Evolutionary conservation across 2,113 vertebrate genomes (phyloP).

Genomic region (Rhinoptilus africanus): DNA sequence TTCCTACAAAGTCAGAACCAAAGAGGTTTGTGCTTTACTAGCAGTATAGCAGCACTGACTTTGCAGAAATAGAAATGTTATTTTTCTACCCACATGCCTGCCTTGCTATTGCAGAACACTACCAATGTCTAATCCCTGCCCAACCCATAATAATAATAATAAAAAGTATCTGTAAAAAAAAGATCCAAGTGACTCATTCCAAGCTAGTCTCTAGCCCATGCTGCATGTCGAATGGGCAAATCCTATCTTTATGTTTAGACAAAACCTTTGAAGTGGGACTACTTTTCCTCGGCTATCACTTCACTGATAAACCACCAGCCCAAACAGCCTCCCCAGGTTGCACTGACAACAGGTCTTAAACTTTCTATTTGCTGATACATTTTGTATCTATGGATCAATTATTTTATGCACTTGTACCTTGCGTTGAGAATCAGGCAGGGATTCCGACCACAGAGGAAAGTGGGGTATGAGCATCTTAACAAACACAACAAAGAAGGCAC

Average conservation of each 20-base stretch:
- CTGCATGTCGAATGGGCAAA: neutral
- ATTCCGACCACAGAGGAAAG: neutral
- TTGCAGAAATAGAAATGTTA: neutral
- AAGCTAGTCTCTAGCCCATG: neutral
- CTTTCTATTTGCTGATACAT: neutral
- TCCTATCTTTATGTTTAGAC: neutral
- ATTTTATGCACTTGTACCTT: neutral
- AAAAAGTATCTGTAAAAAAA: neutral
- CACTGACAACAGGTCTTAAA: neutral
- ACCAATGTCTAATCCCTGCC: neutral
- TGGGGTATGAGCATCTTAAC: neutral
- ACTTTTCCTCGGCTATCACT: neutral
- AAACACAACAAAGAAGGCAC: neutral
- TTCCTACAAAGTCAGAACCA: neutral
- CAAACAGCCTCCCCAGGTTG: neutral
- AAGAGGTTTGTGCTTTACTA: neutral
- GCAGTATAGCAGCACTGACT: neutral
- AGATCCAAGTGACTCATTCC: neutral
- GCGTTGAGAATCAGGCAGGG: neutral
- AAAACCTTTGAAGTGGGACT: neutral
- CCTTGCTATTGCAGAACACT: neutral
- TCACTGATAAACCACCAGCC: neutral
- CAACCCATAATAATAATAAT: neutral
- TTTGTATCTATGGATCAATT: neutral
- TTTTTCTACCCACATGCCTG: neutral